Percentiles rank a stretch among this genome's conserved stretches.
These are phyloP conservation scores for Hydropsyche tenuis DNA, from an alignment of 1,140 invertebrate species.

Conservation along the genomic window DNA sequence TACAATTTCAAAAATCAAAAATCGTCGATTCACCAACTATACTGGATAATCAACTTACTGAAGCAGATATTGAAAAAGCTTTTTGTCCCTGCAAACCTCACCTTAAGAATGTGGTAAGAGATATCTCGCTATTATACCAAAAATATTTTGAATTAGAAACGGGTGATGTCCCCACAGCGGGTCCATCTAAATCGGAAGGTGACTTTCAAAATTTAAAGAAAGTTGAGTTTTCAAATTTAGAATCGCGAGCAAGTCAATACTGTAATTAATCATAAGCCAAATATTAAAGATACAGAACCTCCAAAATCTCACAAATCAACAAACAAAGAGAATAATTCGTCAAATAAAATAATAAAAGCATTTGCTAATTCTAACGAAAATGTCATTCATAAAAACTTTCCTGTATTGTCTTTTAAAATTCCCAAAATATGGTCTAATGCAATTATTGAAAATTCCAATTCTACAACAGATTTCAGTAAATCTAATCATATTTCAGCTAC, in stretches of 20 bases:
- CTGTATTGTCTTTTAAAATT: background rate
- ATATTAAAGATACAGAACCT: background rate
- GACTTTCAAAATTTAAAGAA: background rate
- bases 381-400: background rate
- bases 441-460: background rate
- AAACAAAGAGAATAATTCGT: slow-evolving; percentile 43
- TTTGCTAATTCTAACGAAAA: slow-evolving; percentile 1
- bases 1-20: background rate
- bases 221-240: background rate
- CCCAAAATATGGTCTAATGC: background rate
- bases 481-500: slow-evolving; percentile 9
- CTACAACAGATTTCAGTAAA: background rate
- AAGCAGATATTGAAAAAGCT: slow-evolving; percentile 6
- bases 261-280: background rate
- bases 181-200: too few species aligned
- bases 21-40: background rate
- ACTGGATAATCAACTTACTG: background rate
- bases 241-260: background rate
- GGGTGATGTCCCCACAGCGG: too few species aligned
- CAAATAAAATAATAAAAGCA: slow-evolving; percentile 27
- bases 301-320: slow-evolving; percentile 39
- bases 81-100: slow-evolving; percentile 5
- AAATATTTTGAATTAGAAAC: background rate
- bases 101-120: background rate
- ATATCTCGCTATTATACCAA: background rate